Evolutionary conservation across 1,140 invertebrate species (phyloP), one percentile per base, ranked within the genome.

Genomic region (Euwallacea similis): DNA sequence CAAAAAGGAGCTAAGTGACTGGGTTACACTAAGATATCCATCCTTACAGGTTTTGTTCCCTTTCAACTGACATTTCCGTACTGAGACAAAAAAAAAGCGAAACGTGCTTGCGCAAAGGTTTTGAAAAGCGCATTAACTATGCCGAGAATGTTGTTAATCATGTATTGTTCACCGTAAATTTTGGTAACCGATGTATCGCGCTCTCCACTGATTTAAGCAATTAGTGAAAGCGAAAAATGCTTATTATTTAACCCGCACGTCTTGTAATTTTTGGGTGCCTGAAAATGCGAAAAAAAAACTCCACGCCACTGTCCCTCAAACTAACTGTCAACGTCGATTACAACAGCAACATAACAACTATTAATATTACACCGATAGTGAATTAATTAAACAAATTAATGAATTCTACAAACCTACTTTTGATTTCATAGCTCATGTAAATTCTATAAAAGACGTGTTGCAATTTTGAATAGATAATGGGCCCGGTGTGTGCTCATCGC

Each of bases 321-420:
- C 13, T 13, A 13, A 50, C 13, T 10, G 13, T 50, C 46, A 50
- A 50, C 46, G 13, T 7, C 46, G 13, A 50, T 71, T 71, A 50
- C 69, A 64, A 64, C 61, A 65, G 60, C 46, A 15, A 42, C 21
- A 53, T 54, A 54, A 58, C 43, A n/a, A 54, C 65, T 69, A 59
- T 62, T 61, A 61, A 62, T 62, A 55, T 33, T 58, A 50, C 46
- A 16, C 55, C 56, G 58, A 72, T 68, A 71, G 41, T 47, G 65
- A 71, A 73, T 73, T 74, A 75, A 74, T 74, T 71, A 59, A 72
- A 70, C 66, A 59, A 74, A 73, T 76, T 66, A 75, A 74, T 73
- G 54, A 67, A 75, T 75, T 71, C 71, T 42, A 75, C 63, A 69
- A 76, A 76, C 71, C 71, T 72, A 76, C 71, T 76, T 75, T 75